Conservation (phyloP, 2,113 vertebrate genomes). For the Corynorhinus townsendii region DNA sequence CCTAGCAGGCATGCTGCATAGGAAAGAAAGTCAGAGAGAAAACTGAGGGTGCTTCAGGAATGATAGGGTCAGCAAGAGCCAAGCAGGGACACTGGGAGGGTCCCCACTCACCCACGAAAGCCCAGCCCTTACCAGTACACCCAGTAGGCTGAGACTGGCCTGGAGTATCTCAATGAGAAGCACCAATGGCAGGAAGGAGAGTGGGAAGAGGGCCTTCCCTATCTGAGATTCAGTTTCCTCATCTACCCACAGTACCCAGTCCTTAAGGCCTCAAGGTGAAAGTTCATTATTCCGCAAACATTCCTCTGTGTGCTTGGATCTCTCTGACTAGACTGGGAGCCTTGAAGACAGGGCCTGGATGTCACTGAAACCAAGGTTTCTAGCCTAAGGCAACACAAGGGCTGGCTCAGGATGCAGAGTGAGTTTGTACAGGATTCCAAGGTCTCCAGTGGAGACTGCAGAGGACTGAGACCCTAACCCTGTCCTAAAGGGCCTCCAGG, state of each 20-base stretch:
- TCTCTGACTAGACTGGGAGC: not conserved
- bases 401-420: not conserved
- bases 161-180: not conserved
- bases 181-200: not conserved
- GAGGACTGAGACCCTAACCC: not conserved
- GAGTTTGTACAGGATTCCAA: not conserved
- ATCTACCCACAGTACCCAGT: not conserved
- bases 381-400: not conserved
- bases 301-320: not conserved
- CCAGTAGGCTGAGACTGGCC: fast-evolving
- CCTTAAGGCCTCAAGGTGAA: not conserved
- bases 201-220: too few species aligned
- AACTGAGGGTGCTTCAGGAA: not conserved
- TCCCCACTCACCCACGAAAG: not conserved
- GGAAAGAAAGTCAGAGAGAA: not conserved
- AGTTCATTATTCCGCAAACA: not conserved
- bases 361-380: not conserved
- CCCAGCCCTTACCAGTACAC: too few species aligned
- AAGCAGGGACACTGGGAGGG: too few species aligned
- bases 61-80: not conserved
- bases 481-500: not conserved
- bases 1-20: not conserved
- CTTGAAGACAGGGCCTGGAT: not conserved
- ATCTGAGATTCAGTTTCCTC: not conserved
- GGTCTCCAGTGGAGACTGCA: not conserved